Percentiles rank a stretch among this genome's conserved stretches.
These are phyloP conservation scores for Papilio protenor DNA, from an alignment of 2,888 invertebrate species.

Conservation along the genomic window DNA sequence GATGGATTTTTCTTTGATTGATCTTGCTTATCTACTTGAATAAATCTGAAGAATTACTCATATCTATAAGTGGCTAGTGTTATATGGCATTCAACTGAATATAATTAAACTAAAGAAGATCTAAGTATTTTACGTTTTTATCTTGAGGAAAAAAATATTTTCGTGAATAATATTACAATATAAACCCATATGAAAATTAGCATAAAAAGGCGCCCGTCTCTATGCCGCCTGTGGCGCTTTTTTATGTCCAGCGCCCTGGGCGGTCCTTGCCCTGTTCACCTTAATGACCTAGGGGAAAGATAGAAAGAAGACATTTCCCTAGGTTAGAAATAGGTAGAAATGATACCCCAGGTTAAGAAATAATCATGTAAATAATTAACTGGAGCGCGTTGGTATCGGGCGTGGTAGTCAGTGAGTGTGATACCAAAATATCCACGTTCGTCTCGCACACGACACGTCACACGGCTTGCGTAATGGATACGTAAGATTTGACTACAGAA, in stretches of 20 bases:
- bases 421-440: slow-evolving; percentile 33
- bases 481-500: slow-evolving; percentile 2
- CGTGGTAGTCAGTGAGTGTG: background rate
- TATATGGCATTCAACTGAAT: background rate
- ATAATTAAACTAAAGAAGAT: background rate
- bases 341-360: slow-evolving; percentile 7
- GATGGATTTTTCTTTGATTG: background rate
- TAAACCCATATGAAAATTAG: too few species aligned
- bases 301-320: too few species aligned
- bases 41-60: background rate
- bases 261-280: too few species aligned
- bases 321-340: too few species aligned
- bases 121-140: background rate
- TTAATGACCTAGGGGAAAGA: too few species aligned
- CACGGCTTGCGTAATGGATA: slow-evolving; percentile 25
- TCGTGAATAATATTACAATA: background rate
- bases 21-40: background rate
- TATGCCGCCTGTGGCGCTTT: too few species aligned
- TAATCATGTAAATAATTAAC: background rate
- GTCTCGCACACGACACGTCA: slow-evolving; percentile 18
- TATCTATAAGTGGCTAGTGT: background rate
- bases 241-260: too few species aligned
- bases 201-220: too few species aligned
- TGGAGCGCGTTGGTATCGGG: slow-evolving; percentile 4
- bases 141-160: background rate